Conservation (phyloP, 2,113 vertebrate species). For the Gobio gobio region DNA sequence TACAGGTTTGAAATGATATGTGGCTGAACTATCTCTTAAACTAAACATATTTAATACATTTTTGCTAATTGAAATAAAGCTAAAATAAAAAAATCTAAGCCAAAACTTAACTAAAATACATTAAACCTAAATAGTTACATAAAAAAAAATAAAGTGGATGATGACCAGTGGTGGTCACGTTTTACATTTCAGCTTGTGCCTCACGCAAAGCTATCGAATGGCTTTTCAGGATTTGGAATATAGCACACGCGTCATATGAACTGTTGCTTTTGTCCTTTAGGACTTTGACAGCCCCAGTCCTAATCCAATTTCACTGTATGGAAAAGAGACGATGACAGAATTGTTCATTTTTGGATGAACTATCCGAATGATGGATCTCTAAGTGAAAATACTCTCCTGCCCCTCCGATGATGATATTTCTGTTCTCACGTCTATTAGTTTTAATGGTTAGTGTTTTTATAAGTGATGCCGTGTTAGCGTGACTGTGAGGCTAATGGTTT, state of each 20-base stretch:
- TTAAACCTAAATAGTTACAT: no score
- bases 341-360: not conserved
- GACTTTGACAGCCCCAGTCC: not conserved
- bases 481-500: constrained; percentile 23
- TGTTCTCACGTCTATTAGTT: constrained; percentile 15
- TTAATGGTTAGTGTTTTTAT: not conserved
- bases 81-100: no score
- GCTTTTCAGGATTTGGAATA: not conserved
- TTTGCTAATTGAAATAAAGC: no score
- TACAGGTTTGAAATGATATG: no score
- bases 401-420: not conserved
- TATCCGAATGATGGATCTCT: not conserved
- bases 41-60: no score
- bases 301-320: not conserved
- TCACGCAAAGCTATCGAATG: not conserved
- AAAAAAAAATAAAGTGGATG: not conserved
- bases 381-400: not conserved
- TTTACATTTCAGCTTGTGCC: not conserved
- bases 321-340: not conserved
- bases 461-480: constrained; percentile 19
- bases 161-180: not conserved
- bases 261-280: not conserved
- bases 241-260: not conserved
- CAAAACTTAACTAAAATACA: no score
- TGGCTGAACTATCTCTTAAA: no score